Evolutionary conservation across 1,140 invertebrate species (phyloP).

Genomic region (Phocides pigmalion): DNA sequence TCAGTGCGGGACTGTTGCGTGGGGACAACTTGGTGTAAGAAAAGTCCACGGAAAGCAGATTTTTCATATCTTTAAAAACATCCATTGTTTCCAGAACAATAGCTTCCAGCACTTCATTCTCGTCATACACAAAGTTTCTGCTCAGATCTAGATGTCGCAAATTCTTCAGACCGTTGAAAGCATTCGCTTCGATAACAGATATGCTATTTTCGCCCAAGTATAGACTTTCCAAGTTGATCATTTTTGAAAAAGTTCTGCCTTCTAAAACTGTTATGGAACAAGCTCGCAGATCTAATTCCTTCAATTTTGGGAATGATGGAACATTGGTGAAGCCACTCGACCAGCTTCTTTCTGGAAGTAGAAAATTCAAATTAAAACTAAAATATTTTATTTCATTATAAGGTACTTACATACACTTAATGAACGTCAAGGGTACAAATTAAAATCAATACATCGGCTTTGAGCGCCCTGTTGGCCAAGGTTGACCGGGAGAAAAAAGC

Average conservation of each 20-base stretch:
- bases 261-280: slow-evolving; percentile 80
- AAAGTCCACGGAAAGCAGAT: slow-evolving; percentile 79
- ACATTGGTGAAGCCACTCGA: slow-evolving; percentile 45
- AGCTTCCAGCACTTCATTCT: slow-evolving; percentile 50
- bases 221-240: slow-evolving; percentile 73
- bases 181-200: slow-evolving; percentile 59
- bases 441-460: too few species aligned
- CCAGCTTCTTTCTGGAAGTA: slow-evolving; percentile 56
- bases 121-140: slow-evolving; percentile 66
- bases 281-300: slow-evolving; percentile 83
- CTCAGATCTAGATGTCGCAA: slow-evolving; percentile 83
- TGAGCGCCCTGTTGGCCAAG: too few species aligned
- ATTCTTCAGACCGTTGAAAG: slow-evolving; percentile 65
- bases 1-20: slow-evolving; percentile 64
- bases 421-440: too few species aligned
- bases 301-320: slow-evolving; percentile 55
- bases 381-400: too few species aligned
- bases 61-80: slow-evolving; percentile 62
- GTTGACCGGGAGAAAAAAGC: too few species aligned
- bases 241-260: slow-evolving; percentile 66
- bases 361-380: background rate
- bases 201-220: slow-evolving; percentile 84
- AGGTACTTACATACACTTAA: too few species aligned
- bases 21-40: slow-evolving; percentile 76
- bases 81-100: slow-evolving; percentile 46